Conservation (phyloP, 2,113 vertebrate genomes). For the Hydrochoerus hydrochaeris region DNA sequence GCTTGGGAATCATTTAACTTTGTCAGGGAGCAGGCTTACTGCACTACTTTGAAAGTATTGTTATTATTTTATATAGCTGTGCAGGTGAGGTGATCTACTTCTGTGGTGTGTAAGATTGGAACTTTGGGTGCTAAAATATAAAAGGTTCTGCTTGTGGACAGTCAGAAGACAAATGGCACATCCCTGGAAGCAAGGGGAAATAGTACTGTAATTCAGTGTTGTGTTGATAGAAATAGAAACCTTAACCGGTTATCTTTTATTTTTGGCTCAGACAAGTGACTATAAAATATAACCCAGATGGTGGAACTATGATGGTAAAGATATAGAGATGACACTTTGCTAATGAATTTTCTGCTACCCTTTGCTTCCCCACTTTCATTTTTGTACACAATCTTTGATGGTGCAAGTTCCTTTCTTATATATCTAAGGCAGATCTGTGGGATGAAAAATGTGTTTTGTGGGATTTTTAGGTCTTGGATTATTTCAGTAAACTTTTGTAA, state of each 20-base stretch:
- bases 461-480: conserved; percentile 49
- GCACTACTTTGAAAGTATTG: conserved; percentile 22
- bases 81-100: conserved; percentile 56
- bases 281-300: conserved; percentile 80
- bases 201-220: conserved; percentile 78
- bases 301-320: conserved; percentile 77
- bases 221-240: conserved; percentile 80
- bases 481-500: conserved; percentile 61
- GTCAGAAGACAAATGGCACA: conserved; percentile 72
- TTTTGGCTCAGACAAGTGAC: conserved; percentile 75
- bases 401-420: conserved; percentile 56
- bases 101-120: conserved; percentile 56
- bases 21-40: background rate
- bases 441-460: conserved; percentile 54
- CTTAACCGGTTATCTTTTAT: conserved; percentile 80
- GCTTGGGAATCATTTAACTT: background rate
- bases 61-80: conserved; percentile 52
- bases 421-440: conserved; percentile 44
- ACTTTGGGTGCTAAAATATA: conserved; percentile 73
- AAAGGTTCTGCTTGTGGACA: conserved; percentile 69
- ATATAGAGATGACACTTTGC: conserved; percentile 75
- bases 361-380: conserved; percentile 65
- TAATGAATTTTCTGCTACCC: conserved; percentile 75
- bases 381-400: conserved; percentile 65
- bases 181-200: conserved; percentile 72